Base-by-base conservation (phyloP, 2,888 invertebrate species). In the Volucella inflata region DNA sequence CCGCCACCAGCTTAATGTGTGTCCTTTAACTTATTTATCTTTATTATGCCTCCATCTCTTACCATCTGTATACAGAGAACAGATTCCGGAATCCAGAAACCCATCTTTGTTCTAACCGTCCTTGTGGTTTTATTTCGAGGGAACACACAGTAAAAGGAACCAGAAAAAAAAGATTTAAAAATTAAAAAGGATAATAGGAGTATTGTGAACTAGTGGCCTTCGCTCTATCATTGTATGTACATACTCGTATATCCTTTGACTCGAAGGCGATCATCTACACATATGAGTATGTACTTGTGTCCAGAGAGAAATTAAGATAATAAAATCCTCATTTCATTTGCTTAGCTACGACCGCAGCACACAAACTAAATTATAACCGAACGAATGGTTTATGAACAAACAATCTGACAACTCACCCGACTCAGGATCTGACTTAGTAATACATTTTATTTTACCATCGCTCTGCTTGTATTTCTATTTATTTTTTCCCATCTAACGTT, bases 241-340 rank as follows among this genome's bases (percentile, higher is more conserved):
- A 17, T 71, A 38, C 59, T n/a, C n/a, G n/a, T n/a, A n/a, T n/a
- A 64, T 79, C 79, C 64, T 75, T 57, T 76, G 71, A n/a, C n/a
- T n/a, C n/a, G n/a, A n/a, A n/a, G n/a, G n/a, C n/a, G n/a, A n/a
- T n/a, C n/a, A n/a, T n/a, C n/a, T n/a, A n/a, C n/a, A n/a, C n/a
- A n/a, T n/a, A n/a, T n/a, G n/a, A n/a, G n/a, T n/a, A n/a, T n/a
- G 62, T 68, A 85, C 72, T 81, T 59, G 71, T 81, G 60, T 70
- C 84, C 46, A 46, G 81, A 81, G 85, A 81, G 72, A 76, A 76
- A 81, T 85, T 85, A 85, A 85, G 81, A 85, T 81, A 81, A 85
- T 85, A 85, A 85, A 85, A 81, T 85, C 65, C 81, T 85, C 76
- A 81, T 77, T 85, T 81, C 71, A 85, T 85, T 85, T 81, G 85